phyloP scores from a whole-genome alignment of 2,113 vertebrate genomes.

The Rafetus swinhoei region DNA sequence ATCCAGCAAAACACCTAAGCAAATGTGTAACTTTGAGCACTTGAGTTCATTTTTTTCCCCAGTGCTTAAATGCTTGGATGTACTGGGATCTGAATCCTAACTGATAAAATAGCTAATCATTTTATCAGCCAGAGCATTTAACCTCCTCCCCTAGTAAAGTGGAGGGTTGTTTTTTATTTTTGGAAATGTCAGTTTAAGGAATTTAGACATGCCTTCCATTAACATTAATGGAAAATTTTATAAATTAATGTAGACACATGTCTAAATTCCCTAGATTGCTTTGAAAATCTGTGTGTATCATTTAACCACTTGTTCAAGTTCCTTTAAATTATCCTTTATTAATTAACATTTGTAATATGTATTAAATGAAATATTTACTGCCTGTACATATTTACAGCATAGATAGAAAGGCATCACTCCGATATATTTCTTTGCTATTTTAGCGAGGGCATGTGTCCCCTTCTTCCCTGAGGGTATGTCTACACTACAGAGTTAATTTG shows the following conservation, averaged over 20 bases:
- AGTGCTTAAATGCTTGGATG: not conserved
- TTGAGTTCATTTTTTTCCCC: not conserved
- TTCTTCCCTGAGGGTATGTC: not conserved
- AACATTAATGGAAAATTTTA: not conserved
- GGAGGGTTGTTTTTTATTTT: not conserved
- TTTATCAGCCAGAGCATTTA: not conserved
- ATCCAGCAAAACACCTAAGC: not conserved
- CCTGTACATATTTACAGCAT: not conserved
- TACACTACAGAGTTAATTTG: no score
- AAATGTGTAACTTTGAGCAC: not conserved
- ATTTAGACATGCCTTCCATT: not conserved
- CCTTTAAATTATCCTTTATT: conserved; percentile 21
- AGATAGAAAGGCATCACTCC: not conserved
- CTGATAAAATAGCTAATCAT: not conserved
- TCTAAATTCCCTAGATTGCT: not conserved
- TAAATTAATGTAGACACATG: not conserved
- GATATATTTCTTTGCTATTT: not conserved
- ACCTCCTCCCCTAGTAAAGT: not conserved
- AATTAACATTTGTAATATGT: not conserved
- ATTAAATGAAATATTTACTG: not conserved
- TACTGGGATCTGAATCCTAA: not conserved
- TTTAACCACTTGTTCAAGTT: not conserved
- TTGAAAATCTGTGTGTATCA: not conserved
- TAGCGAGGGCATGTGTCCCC: not conserved
- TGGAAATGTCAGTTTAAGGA: not conserved